Evolutionary conservation across 1,140 invertebrate species (phyloP).

Genomic region (Belonocnema kinseyi): DNA sequence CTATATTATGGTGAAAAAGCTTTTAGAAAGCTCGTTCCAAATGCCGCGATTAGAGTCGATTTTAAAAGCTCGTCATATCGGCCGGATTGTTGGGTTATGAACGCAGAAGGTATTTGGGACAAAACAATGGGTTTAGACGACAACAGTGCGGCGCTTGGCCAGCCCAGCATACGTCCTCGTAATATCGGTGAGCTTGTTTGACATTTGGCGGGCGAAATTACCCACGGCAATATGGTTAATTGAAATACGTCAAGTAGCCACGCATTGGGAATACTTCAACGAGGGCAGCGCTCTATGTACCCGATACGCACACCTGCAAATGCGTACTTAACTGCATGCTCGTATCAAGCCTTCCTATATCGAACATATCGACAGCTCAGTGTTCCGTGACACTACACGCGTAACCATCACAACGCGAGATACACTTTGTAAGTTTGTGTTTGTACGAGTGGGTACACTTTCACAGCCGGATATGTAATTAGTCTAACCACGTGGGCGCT

Average conservation of each 20-base stretch:
- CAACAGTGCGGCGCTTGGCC: conserved; percentile 33
- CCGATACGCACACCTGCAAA: neutral
- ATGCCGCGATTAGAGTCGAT: conserved; percentile 6
- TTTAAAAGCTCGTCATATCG: conserved; percentile 1
- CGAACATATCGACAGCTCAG: conserved; percentile 17
- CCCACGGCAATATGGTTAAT: conserved; percentile 67
- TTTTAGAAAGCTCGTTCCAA: neutral
- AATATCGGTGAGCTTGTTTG: conserved; percentile 60
- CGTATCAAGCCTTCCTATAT: conserved; percentile 26
- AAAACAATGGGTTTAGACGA: conserved; percentile 45
- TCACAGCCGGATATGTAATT: conserved; percentile 7
- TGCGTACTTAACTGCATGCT: conserved; percentile 13
- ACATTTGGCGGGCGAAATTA: conserved; percentile 63
- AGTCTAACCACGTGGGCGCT: conserved; percentile 10
- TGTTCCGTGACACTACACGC: conserved; percentile 5
- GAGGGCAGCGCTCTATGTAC: conserved; percentile 13
- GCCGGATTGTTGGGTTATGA: conserved; percentile 8
- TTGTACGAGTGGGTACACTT: neutral
- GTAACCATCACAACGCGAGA: conserved; percentile 6
- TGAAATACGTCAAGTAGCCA: conserved; percentile 68
- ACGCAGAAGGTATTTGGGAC: neutral
- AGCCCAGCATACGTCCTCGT: conserved; percentile 47
- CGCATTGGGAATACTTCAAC: conserved; percentile 56
- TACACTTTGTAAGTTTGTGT: neutral
- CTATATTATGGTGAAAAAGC: neutral